Conservation (phyloP, 2,888 invertebrate species). For the Pollenia labialis region DNA sequence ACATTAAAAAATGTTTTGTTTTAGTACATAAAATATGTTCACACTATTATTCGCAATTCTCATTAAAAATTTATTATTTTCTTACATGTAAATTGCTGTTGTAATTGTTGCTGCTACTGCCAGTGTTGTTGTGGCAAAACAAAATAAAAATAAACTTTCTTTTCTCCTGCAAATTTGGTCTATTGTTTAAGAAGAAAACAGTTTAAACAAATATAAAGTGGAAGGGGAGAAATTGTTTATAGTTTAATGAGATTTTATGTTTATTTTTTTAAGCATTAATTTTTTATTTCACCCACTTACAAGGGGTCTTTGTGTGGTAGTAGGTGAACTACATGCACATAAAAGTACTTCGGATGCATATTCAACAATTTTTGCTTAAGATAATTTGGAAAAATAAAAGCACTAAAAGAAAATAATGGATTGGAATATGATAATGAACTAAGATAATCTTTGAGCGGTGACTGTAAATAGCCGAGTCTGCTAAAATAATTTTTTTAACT, state of each 20-base stretch:
- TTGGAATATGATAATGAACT: too few relatives aligned
- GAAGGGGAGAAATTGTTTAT: conserved; percentile 21
- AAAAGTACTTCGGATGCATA: not conserved
- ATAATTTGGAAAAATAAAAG: not conserved
- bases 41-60: conserved; percentile 49
- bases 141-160: conserved; percentile 34
- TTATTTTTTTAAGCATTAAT: conserved; percentile 8
- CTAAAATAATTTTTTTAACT: too few relatives aligned
- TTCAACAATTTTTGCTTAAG: not conserved
- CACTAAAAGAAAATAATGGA: not conserved
- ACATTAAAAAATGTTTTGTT: conserved; percentile 17
- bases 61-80: conserved; percentile 53
- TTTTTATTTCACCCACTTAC: conserved; percentile 41
- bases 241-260: conserved; percentile 29
- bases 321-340: conserved; percentile 38
- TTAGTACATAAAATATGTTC: conserved; percentile 33
- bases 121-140: conserved; percentile 21
- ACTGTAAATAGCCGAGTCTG: too few relatives aligned
- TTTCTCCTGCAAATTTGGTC: conserved; percentile 35
- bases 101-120: conserved; percentile 23
- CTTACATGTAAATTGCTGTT: conserved; percentile 34
- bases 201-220: conserved; percentile 19
- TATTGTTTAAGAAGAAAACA: conserved; percentile 24
- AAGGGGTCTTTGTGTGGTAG: conserved; percentile 52
- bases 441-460: too few relatives aligned